Base-by-base conservation (phyloP, 2,797 vertebrate species). In the Typhlichthys subterraneus region DNA sequence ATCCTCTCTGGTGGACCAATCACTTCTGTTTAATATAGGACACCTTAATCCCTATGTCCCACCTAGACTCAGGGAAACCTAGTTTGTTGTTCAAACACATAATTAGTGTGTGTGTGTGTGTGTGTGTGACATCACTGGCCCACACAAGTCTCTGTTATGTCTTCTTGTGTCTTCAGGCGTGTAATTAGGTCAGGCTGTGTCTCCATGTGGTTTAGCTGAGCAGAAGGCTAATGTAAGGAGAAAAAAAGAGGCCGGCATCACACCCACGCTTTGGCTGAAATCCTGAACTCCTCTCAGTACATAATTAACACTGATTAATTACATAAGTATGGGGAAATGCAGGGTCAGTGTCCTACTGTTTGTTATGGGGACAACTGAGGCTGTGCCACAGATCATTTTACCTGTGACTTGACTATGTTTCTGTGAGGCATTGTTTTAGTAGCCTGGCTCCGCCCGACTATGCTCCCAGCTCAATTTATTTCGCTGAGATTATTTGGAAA, bases 181-280 rank as follows among this genome's bases (percentile, higher is more conserved):
- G 69, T 88, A 89, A 90, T 87, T 84, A 76, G 88, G 88, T 82
- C 85, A 83, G 72, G 61, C 77, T 74, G 77, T 65, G 76, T 72
- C 76, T 76, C 79, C 58, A 70, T 75, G 23, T 48, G 67, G 65
- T 38, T 81, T 79, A 57, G 70, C 81, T 79, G 76, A 50, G 53
- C 57, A 48, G 63, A 85, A 73, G 13, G 13, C 55, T 50, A 68
- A 65, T 58, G 73, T 52, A 62, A 63, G 17, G 54, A 45, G 53
- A 47, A 57, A 63, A 57, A 38, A 38, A 38, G 6, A 12, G 63
- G 60, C 77, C 53, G 75, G 52, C 65, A 12, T 14, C 61, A 62
- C 70, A 54, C 75, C 68, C 68, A 75, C 75, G 19, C 56, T 69
- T 64, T 33, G 46, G 12, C 2, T 11, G 61, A 1, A 67, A 70